phyloP scores from a whole-genome alignment of 2,888 invertebrate genomes.

The Melipona bicolor region DNA sequence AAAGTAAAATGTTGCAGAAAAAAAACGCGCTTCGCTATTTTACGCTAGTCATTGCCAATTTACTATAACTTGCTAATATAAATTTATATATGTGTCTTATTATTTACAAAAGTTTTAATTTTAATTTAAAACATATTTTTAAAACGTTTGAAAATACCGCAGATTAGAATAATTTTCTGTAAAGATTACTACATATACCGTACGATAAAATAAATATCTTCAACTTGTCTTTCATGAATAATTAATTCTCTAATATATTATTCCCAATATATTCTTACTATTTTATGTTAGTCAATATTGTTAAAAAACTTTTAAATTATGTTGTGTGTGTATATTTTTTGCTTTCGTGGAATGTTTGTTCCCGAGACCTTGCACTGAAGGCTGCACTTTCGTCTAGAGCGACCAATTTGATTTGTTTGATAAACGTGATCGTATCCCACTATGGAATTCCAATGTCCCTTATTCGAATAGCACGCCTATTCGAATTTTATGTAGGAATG shows the following conservation, averaged over 20 bases:
- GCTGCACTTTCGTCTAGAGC: slow-evolving; percentile 36
- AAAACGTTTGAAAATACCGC: background rate
- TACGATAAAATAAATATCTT: too few relatives aligned
- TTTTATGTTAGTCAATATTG: too few relatives aligned
- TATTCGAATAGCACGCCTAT: background rate
- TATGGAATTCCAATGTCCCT: slow-evolving; percentile 11
- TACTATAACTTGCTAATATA: background rate
- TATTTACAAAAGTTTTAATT: background rate
- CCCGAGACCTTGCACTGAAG: background rate
- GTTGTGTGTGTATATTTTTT: too few relatives aligned
- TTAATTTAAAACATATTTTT: background rate
- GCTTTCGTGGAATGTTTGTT: too few relatives aligned
- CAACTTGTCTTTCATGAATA: too few relatives aligned
- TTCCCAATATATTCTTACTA: too few relatives aligned
- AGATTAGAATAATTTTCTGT: background rate
- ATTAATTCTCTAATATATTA: too few relatives aligned
- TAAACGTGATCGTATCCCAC: background rate
- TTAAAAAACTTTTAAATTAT: too few relatives aligned
- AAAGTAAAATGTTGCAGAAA: too few relatives aligned
- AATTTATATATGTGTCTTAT: background rate
- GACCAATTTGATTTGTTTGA: background rate
- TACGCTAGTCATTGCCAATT: too few relatives aligned
- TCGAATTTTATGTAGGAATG: too few relatives aligned
- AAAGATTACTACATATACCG: background rate
- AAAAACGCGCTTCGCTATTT: too few relatives aligned